Evolutionary conservation across 2,797 vertebrate species (phyloP), one percentile per base, ranked within the genome.

Genomic region (Pseudopleuronectes americanus): DNA sequence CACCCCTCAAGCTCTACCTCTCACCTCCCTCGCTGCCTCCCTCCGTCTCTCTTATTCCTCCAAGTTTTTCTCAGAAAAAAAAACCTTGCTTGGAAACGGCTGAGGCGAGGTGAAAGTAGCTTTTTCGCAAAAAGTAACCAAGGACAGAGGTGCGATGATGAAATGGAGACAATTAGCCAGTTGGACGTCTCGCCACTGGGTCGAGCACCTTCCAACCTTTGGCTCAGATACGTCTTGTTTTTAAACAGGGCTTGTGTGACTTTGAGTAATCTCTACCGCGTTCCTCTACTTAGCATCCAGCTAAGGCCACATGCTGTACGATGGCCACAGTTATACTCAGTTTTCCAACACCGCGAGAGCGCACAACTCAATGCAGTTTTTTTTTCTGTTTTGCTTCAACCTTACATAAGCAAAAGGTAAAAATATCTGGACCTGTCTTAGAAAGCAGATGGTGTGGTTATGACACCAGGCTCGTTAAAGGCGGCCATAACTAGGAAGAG

Each of bases 381-480:
- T 24, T 45, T 54, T 59, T 36, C 33, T 47, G 8, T 68, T 80
- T 81, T 61, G 63, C 64, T 76, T 85, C 57, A 23, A 57, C 61
- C 66, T 91, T 88, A 85, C 81, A 73, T 89, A 87, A 90, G 65
- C 52, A 64, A 79, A 76, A 82, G 79, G 78, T 83, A 88, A 88
- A 85, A 83, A 84, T 87, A 84, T 87, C 72, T 80, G 74, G 76
- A 88, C 83, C 62, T 73, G 78, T 70, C 71, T 87, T 85, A 76
- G 79, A 84, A 86, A 89, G 74, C 90, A 92, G 86, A 90, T 86
- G 77, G 74, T 84, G 79, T 52, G 80, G 82, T 87, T 87, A 76
- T 89, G 84, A 84, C 86, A 84, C 83, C 68, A 82, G 71, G 72
- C 71, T 89, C 64, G 63, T 90, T 89, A 87, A 86, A 87, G 74